A percentile compares a stretch with the other conserved stretches of the same genome.
phyloP scores from a whole-genome alignment of 2,113 vertebrate genomes.

The Hassar affinis region DNA sequence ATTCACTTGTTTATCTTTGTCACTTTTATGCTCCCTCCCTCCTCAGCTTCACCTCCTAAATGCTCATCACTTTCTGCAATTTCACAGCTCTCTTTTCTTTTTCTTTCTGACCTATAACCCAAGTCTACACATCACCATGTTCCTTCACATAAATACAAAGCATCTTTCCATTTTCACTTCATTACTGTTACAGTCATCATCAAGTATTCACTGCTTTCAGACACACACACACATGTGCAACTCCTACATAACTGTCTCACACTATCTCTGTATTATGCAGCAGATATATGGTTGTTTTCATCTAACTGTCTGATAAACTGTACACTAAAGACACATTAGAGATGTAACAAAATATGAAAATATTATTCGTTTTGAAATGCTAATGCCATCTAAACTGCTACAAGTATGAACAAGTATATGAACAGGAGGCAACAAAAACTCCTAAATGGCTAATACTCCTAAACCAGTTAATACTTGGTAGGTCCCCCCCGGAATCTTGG shows the following conservation, averaged over 20 bases:
- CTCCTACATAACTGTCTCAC: neutral
- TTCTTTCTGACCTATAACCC: neutral
- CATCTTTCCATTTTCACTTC: neutral
- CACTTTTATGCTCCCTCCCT: neutral
- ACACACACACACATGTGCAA: neutral
- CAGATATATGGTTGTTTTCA: neutral
- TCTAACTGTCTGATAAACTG: neutral
- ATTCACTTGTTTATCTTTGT: neutral
- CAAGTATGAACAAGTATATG: too few relatives aligned
- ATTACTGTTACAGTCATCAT: neutral
- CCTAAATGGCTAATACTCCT: too few relatives aligned
- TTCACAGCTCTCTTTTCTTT: neutral
- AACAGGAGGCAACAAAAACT: too few relatives aligned
- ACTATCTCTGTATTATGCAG: neutral
- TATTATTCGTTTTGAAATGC: too few relatives aligned
- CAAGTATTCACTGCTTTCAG: too few relatives aligned
- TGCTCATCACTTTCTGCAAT: neutral
- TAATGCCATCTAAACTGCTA: too few relatives aligned
- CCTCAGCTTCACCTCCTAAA: neutral
- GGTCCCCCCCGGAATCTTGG: too few relatives aligned
- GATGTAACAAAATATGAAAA: neutral
- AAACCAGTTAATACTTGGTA: too few relatives aligned
- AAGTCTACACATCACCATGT: neutral
- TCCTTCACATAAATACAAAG: neutral
- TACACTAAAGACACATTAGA: neutral